Conservation (phyloP, 2,888 invertebrate species). For the Tanytarsus gracilentus region DNA sequence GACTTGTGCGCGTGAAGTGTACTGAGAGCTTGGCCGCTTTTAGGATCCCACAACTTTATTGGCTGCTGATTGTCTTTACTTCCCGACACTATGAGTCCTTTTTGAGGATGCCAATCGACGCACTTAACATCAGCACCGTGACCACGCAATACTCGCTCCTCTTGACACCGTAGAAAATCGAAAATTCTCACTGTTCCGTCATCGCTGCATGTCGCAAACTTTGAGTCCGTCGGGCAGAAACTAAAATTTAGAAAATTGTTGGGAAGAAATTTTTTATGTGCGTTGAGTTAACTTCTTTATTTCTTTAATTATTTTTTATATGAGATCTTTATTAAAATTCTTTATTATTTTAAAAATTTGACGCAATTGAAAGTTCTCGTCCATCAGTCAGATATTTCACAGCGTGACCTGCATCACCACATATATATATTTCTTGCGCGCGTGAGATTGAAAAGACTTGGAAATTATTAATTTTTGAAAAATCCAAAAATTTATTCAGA, state of each 20-base stretch:
- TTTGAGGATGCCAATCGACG: slow-evolving; percentile 99
- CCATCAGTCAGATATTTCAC: no score
- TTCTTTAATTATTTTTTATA: no score
- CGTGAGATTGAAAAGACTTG: slow-evolving; percentile 23
- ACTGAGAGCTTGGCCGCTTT: slow-evolving; percentile 86
- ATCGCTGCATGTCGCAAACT: slow-evolving; percentile 98
- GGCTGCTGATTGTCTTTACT: slow-evolving; percentile 99
- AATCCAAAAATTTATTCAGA: slow-evolving; percentile 24
- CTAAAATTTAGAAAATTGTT: slow-evolving; percentile 45
- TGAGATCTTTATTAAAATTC: no score
- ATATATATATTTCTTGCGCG: no score
- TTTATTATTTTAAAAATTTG: no score
- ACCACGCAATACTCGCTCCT: slow-evolving; percentile 87
- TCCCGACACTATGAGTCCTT: slow-evolving; percentile 92
- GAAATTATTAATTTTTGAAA: not conserved
- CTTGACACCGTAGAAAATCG: slow-evolving; percentile 95
- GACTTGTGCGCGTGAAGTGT: slow-evolving; percentile 98
- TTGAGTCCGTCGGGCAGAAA: slow-evolving; percentile 98
- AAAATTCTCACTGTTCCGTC: slow-evolving; percentile 98
- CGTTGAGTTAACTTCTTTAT: no score
- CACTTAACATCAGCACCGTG: slow-evolving; percentile 99
- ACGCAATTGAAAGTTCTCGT: no score
- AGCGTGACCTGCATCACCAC: no score
- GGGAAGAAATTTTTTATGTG: no score
- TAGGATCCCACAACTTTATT: slow-evolving; percentile 98